These are phyloP conservation scores for Seriola rivoliana DNA, from an alignment of 2,113 vertebrate species.

Conservation along the genomic window DNA sequence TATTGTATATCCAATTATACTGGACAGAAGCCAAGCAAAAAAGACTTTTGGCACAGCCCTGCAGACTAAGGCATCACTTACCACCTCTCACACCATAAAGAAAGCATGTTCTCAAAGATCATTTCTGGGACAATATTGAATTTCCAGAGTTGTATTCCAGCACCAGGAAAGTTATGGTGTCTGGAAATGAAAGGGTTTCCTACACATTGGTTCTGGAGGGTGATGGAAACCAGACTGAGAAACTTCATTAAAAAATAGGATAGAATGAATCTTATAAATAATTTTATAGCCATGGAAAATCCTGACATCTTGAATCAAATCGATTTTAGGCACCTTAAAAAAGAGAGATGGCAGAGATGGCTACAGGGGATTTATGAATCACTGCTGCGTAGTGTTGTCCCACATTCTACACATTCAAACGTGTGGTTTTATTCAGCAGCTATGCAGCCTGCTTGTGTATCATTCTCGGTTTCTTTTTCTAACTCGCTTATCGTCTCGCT, in stretches of 20 bases:
- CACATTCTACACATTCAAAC: slow-evolving; percentile 25
- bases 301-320: background rate
- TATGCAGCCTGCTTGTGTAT: slow-evolving; percentile 18
- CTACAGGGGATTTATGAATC: slow-evolving; percentile 1
- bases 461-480: slow-evolving; percentile 15
- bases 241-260: too few species aligned
- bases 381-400: slow-evolving; percentile 1
- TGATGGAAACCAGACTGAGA: background rate
- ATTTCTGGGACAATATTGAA: background rate
- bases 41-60: slow-evolving; percentile 32
- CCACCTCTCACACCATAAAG: slow-evolving; percentile 14
- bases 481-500: background rate
- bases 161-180: background rate
- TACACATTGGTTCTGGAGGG: background rate
- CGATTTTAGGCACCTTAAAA: background rate
- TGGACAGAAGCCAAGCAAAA: background rate
- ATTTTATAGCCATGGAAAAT: background rate
- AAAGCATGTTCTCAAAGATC: background rate
- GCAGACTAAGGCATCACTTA: background rate
- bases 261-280: background rate
- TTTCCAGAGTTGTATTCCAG: background rate
- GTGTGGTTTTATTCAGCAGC: slow-evolving; percentile 27
- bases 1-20: slow-evolving; percentile 32
- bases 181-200: background rate
- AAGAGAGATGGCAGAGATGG: background rate